A percentile compares a stretch with the other conserved stretches of the same genome.
phyloP scores from a whole-genome alignment of 2,888 invertebrate species.

The Sesamia inferens region DNA sequence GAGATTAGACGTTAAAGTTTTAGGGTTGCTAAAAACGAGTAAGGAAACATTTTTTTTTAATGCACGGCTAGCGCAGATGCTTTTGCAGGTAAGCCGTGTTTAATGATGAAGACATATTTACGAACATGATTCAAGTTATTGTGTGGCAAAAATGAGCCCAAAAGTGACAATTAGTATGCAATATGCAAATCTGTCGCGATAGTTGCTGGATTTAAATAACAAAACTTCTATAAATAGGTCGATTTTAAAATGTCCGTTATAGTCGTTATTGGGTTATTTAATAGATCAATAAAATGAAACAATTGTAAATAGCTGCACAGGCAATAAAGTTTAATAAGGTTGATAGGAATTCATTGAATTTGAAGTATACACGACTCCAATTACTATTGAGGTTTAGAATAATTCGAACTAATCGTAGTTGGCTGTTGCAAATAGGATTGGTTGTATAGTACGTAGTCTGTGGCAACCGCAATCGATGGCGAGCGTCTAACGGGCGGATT shows the following conservation, averaged over 20 bases:
- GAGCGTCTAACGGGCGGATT: conserved; percentile 84
- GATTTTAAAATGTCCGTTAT: conserved; percentile 50
- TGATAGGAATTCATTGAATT: conserved; percentile 66
- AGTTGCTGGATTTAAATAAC: conserved; percentile 23
- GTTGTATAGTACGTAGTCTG: conserved; percentile 38
- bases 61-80: conserved; percentile 1
- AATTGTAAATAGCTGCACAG: conserved; percentile 53
- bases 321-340: conserved; percentile 61
- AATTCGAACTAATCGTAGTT: conserved; percentile 49
- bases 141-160: conserved; percentile 47
- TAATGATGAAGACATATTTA: conserved; percentile 42
- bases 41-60: conserved; percentile 14
- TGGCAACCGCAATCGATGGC: conserved; percentile 78
- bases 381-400: conserved; percentile 63
- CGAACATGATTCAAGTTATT: conserved; percentile 39
- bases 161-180: conserved; percentile 54
- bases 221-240: conserved; percentile 36
- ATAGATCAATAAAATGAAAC: conserved; percentile 62
- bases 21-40: conserved; percentile 69
- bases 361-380: conserved; percentile 61
- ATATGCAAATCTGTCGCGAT: conserved; percentile 37
- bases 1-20: conserved; percentile 69
- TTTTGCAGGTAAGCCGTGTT: conserved; percentile 20
- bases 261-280: conserved; percentile 55
- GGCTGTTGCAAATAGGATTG: conserved; percentile 40